These are phyloP conservation scores for Drosophila micromelanica DNA, from an alignment of 1,140 invertebrate genomes.

Conservation along the genomic window DNA sequence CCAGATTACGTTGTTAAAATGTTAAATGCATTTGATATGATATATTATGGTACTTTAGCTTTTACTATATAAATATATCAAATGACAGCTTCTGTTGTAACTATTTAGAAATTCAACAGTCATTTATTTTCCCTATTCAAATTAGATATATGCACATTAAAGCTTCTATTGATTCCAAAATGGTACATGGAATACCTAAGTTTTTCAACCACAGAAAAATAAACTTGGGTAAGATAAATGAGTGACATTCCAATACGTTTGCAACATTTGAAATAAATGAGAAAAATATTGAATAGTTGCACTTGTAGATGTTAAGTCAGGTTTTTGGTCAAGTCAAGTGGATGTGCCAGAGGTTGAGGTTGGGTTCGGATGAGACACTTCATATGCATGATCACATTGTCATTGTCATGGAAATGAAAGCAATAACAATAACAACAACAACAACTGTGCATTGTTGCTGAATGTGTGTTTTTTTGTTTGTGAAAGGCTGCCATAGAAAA, in stretches of 20 bases:
- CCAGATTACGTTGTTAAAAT: no score
- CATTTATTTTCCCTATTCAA: not conserved
- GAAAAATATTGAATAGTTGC: conserved; percentile 49
- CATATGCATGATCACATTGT: conserved; percentile 9
- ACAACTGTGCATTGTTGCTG: conserved; percentile 33
- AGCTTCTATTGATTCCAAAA: not conserved
- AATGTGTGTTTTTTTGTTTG: conserved; percentile 47
- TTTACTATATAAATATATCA: no score
- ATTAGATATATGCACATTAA: not conserved
- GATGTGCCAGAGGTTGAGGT: not conserved
- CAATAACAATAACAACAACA: conserved; percentile 30
- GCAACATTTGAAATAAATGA: conserved; percentile 39
- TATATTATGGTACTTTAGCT: no score
- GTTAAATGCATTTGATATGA: no score
- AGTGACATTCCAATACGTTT: conserved; percentile 25
- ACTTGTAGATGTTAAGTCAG: conserved; percentile 21
- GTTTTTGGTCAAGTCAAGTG: conserved; percentile 40
- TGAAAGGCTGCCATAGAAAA: conserved; percentile 47
- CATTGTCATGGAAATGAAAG: conserved; percentile 67
- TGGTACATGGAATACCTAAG: conserved; percentile 4
- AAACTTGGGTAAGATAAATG: conserved; percentile 11
- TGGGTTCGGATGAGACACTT: conserved; percentile 11
- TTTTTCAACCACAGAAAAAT: not conserved
- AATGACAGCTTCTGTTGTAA: not conserved
- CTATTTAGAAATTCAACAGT: not conserved